Evolutionary conservation across 2,797 vertebrate species (phyloP).

Genomic region (Bradypus variegatus): DNA sequence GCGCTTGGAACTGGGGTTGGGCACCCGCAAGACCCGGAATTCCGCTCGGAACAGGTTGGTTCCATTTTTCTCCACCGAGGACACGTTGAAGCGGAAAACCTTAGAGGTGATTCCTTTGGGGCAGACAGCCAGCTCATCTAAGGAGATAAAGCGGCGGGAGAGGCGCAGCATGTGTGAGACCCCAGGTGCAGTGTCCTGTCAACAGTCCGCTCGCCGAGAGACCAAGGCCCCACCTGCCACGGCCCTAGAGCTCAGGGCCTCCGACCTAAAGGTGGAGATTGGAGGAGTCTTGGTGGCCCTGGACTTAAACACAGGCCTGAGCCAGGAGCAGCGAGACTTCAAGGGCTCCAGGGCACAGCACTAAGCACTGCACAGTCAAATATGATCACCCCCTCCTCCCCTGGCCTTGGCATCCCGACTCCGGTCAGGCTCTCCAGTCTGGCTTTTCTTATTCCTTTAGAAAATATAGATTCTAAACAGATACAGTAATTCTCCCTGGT

Average conservation of each 20-base stretch:
- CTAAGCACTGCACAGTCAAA: neutral
- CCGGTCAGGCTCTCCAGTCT: neutral
- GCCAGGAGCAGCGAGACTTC: neutral
- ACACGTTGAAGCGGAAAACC: conserved; percentile 90
- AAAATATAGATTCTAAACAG: neutral
- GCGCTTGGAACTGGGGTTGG: conserved; percentile 85
- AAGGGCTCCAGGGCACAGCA: neutral
- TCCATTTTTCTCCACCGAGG: conserved; percentile 89
- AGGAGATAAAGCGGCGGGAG: conserved; percentile 64
- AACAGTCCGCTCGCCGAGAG: accelerated
- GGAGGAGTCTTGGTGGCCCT: neutral
- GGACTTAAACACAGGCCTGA: neutral
- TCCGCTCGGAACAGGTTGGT: conserved; percentile 92
- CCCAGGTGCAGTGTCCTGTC: neutral
- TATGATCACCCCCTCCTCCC: neutral
- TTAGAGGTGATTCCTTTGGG: conserved; percentile 91
- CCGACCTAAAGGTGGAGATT: neutral
- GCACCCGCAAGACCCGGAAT: conserved; percentile 86
- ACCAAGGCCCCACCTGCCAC: neutral
- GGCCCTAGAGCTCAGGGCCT: neutral
- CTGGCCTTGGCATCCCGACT: neutral
- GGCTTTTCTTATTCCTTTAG: neutral
- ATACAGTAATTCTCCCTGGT: no score
- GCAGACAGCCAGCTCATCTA: conserved; percentile 90
- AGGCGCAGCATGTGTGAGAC: neutral